A percentile compares a stretch with the other conserved stretches of the same genome.
Conservation (phyloP, 1,140 invertebrate species). For the Probaryconus sp. region DNA sequence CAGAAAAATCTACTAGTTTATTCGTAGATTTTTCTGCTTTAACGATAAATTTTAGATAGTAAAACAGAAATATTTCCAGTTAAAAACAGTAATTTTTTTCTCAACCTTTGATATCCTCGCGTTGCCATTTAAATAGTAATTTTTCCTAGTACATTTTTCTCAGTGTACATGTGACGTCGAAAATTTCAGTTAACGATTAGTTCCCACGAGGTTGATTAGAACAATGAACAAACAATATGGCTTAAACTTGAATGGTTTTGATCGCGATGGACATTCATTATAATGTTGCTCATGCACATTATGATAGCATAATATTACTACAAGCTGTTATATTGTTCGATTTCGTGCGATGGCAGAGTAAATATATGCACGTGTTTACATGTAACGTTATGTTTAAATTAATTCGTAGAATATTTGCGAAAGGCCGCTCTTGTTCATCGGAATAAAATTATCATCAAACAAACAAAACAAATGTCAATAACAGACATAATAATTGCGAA, state of each 20-base stretch:
- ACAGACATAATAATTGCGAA: conserved; percentile 14
- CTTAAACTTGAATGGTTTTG: conserved; percentile 24
- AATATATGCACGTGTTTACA: conserved; percentile 6
- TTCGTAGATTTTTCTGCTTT: no score
- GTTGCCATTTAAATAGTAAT: no score
- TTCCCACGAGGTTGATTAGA: conserved; percentile 17
- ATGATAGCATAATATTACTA: conserved; percentile 29
- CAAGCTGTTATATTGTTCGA: conserved; percentile 26
- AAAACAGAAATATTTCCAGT: no score
- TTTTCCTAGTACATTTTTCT: no score
- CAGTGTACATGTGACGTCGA: no score
- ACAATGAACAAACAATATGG: conserved; percentile 24
- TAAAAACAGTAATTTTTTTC: no score
- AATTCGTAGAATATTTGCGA: conserved; percentile 21
- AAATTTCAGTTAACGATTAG: conserved; percentile 2
- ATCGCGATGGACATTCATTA: conserved; percentile 25
- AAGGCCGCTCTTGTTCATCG: not conserved
- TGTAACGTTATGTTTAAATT: conserved; percentile 8
- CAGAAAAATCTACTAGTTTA: no score
- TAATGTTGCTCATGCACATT: conserved; percentile 17
- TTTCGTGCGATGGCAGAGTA: conserved; percentile 6
- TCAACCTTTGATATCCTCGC: no score
- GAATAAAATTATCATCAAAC: conserved; percentile 17
- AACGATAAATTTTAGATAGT: no score
- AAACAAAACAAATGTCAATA: conserved; percentile 19